These are phyloP conservation scores for Drosophila equinoxialis DNA, from an alignment of 1,140 invertebrate genomes.

Conservation along the genomic window DNA sequence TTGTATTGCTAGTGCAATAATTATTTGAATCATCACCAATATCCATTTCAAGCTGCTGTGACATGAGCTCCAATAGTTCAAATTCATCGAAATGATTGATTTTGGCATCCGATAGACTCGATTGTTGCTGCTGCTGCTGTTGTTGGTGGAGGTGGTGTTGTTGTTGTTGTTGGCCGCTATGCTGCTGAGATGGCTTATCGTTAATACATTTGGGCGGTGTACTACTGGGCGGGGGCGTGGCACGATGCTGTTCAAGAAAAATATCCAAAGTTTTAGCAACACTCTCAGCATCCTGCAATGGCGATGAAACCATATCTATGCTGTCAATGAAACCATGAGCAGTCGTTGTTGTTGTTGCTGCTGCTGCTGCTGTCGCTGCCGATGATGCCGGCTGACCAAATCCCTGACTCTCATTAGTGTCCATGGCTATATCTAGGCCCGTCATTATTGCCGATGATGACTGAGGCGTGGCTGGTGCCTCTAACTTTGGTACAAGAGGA, in stretches of 20 bases:
- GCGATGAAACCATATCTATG: slow-evolving; percentile 79
- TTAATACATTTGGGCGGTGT: slow-evolving; percentile 51
- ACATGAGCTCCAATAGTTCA: slow-evolving; percentile 80
- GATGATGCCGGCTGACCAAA: background rate
- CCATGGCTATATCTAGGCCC: slow-evolving; percentile 62
- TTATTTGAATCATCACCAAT: slow-evolving; percentile 75
- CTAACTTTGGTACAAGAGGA: slow-evolving; percentile 63
- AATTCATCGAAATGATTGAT: slow-evolving; percentile 81
- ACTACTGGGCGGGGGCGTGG: slow-evolving; percentile 62
- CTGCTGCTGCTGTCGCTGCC: slow-evolving; percentile 11
- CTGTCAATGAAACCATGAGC: slow-evolving; percentile 64
- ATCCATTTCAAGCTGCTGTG: slow-evolving; percentile 82
- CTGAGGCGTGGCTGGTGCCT: slow-evolving; percentile 60
- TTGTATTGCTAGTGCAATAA: slow-evolving; percentile 34
- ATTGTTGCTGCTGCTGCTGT: slow-evolving; percentile 53
- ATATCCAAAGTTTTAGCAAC: slow-evolving; percentile 78
- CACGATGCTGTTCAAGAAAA: slow-evolving; percentile 78
- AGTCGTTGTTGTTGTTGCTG: slow-evolving; percentile 14
- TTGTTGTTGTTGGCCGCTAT: slow-evolving; percentile 41
- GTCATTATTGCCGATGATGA: slow-evolving; percentile 21
- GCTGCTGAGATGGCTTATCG: slow-evolving; percentile 38
- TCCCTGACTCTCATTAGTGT: slow-evolving; percentile 41
- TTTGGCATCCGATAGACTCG: slow-evolving; percentile 60
- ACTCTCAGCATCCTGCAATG: slow-evolving; percentile 70
- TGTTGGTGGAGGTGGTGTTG: slow-evolving; percentile 34